Base-by-base conservation (phyloP, 2,888 invertebrate genomes). In the Lumbricus terrestris region DNA sequence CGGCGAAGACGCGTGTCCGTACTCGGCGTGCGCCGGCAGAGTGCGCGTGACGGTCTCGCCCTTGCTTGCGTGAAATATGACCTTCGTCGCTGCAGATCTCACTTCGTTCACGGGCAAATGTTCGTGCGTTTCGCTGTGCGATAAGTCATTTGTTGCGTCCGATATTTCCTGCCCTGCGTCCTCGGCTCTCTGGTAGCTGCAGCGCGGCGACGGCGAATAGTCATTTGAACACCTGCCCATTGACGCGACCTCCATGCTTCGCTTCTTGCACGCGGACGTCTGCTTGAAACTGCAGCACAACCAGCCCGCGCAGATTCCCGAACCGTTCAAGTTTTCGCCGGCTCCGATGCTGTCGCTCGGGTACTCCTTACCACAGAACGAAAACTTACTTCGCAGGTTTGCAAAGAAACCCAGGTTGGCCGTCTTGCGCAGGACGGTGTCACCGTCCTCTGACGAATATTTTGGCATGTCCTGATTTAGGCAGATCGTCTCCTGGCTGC, bases 1-100 rank as follows among this genome's bases (percentile, higher is more conserved):
- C n/a, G 38, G 83, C 18, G 91, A 91, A 38, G 91, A 91, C 8
- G 92, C 89, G 69, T 92, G 92, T n/a, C 91, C 92, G 89, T 92
- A 92, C 89, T 91, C 92, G 18, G 92, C 89, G 89, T 92, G 91
- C 5, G 89, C 88, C 15, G 91, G 91, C 33, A 92, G 89, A 15
- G 90, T 89, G 23, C 88, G 90, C 23, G 90, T 90, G 33, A 47
- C 42, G n/a, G 89, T 69, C 35, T 35, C 88, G 35, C 90, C 89
- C 89, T 90, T 90, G 85, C 85, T 85, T 18, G 85, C 85, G 29
- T 88, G 83, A 33, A 90, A 82, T 47, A 90, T 88, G 34, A 90
- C 82, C 38, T 88, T 90, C 5, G 90, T 89, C 37, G 85, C 85
- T 35, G 85, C 85, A 34, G 89, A 85, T 54, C 85, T 90, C 54